Conservation (phyloP, 2,888 invertebrate genomes). For the Callinectes sapidus region DNA sequence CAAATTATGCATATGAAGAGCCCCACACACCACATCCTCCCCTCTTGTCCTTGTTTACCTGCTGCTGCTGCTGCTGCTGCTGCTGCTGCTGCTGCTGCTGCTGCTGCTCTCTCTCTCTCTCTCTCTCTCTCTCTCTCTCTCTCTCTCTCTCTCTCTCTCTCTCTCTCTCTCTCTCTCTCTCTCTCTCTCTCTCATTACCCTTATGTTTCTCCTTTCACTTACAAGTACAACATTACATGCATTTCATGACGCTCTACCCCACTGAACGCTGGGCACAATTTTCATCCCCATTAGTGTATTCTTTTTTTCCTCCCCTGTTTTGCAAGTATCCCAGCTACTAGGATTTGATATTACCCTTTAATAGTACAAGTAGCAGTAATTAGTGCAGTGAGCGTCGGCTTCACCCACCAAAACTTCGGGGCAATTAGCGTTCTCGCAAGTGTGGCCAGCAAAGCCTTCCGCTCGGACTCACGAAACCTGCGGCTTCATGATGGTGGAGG, state of each 20-base stretch:
- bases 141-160: conserved; percentile 25
- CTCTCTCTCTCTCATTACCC: background rate
- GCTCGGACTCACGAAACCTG: conserved; percentile 4
- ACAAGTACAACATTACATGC: background rate
- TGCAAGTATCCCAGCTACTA: background rate
- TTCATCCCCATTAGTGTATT: background rate
- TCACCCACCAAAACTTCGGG: conserved; percentile 24
- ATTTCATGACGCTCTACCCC: background rate
- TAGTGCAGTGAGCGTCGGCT: conserved; percentile 3
- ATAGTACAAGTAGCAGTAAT: conserved; percentile 34
- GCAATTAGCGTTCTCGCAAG: conserved; percentile 18
- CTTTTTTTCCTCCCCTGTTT: background rate
- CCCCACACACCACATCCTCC: background rate
- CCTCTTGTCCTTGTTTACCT: background rate
- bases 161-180: conserved; percentile 7
- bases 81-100: too few species aligned
- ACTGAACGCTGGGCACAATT: background rate
- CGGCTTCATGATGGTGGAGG: background rate
- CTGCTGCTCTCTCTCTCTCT: too few species aligned
- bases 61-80: too few species aligned
- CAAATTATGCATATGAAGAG: conserved; percentile 54
- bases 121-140: conserved; percentile 19
- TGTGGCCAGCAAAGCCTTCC: conserved; percentile 11
- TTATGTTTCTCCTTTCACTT: background rate
- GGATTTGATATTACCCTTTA: background rate